Base-by-base conservation (phyloP, 1,140 invertebrate species). In the Maconellicoccus hirsutus region DNA sequence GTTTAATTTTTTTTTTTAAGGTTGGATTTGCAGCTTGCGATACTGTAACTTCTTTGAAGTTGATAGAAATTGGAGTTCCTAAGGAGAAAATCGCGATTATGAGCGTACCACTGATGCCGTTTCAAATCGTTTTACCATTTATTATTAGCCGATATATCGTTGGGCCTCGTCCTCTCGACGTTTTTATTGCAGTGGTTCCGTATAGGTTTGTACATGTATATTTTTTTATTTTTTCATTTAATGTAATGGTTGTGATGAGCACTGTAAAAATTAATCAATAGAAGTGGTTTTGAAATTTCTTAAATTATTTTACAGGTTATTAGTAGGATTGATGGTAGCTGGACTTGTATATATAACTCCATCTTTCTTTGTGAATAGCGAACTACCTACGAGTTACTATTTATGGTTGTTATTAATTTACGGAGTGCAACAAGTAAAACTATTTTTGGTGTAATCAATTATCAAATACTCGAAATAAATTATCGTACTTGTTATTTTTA, bases 21-120 rank as follows among this genome's bases (percentile, higher is more conserved):
- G 87, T 98, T 75, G 94, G 93, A 19, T 99, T 98, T 83, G 89
- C 93, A 70, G 93, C 96, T n/a, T 89, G 91, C 74, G 98, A 99
- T 83, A 87, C 91, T 27, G 92, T 98, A 0, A 96, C 96, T 21
- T 89, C 90, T 29, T 83, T 99, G 69, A 99, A 99, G 82, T 81
- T 98, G 22, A 89, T 98, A 7, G 96, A 98, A 80, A 87, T 87
- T 69, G 97, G 98, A 26, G 90, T 99, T 59, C 93, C 94, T 0
- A 97, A 96, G 78, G 96, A 98, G 78, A 89, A 93, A 74, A 80
- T 99, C 66, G 97, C 96, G 0, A 79, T 98, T 52, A 82, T 99
- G 76, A 90, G 91, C 10, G 86, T 98, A 19, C 94, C 95, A 7
- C 81, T 98, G 77, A 89, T 97, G 61, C 96, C 96, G 14, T 81